A percentile compares a stretch with the other conserved stretches of the same genome.
Evolutionary conservation across 2,888 invertebrate genomes (phyloP).

Genomic region (Neoascia interrupta): DNA sequence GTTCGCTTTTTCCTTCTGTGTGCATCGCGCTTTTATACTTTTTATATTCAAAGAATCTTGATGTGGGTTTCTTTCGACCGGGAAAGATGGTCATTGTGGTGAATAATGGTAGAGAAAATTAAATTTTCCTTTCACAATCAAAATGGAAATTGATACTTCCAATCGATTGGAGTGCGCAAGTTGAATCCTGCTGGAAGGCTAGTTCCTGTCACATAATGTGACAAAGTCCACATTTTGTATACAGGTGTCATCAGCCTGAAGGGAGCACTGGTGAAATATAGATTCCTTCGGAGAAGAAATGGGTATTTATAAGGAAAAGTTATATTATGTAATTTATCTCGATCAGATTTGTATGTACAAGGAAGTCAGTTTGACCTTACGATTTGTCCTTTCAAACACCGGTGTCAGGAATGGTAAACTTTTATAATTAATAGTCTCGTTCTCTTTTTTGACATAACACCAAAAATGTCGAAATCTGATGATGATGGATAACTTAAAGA

Average conservation of each 20-base stretch:
- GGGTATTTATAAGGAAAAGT: neutral
- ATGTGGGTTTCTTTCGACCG: conserved; percentile 31
- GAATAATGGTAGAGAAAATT: conserved; percentile 61
- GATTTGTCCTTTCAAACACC: conserved; percentile 26
- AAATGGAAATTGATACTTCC: conserved; percentile 64
- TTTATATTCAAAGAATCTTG: neutral
- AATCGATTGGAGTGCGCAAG: conserved; percentile 52
- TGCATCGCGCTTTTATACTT: conserved; percentile 1
- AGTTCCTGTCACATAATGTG: conserved; percentile 1
- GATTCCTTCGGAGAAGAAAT: neutral
- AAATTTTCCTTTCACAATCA: conserved; percentile 56
- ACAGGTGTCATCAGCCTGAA: neutral
- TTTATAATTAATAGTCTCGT: conserved; percentile 57
- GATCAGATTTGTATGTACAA: too few relatives aligned
- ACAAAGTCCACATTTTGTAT: neutral
- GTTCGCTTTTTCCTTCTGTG: neutral
- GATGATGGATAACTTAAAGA: conserved; percentile 63
- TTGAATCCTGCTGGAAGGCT: conserved; percentile 4
- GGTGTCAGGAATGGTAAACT: conserved; percentile 1
- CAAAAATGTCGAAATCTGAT: conserved; percentile 55
- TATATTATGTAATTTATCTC: conserved; percentile 23
- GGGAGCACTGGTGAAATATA: neutral
- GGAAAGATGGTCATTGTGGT: conserved; percentile 45
- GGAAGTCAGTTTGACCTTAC: neutral
- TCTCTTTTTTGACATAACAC: conserved; percentile 23